Conservation (phyloP, 2,113 vertebrate genomes). For the Coracopsis vasa region DNA sequence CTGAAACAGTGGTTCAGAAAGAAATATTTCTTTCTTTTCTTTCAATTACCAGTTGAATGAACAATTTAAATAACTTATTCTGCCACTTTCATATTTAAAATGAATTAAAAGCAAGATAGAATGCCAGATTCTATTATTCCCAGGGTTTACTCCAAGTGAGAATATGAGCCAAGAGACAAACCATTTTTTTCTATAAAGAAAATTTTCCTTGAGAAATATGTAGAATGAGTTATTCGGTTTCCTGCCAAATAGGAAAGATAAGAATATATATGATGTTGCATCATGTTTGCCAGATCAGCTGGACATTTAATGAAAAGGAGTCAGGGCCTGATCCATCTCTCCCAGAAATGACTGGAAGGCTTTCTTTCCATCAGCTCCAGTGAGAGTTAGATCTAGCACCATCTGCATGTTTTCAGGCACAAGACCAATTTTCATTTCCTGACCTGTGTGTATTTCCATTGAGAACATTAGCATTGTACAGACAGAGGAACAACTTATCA, state of each 20-base stretch:
- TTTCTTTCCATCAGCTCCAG: background rate
- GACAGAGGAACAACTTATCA: background rate
- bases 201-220: conserved; percentile 16
- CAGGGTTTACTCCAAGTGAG: background rate
- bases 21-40: background rate
- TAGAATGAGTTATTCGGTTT: background rate
- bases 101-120: background rate
- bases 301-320: conserved; percentile 26
- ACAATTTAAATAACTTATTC: background rate
- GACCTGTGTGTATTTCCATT: background rate
- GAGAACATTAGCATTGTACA: background rate
- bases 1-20: background rate
- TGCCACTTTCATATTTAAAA: background rate
- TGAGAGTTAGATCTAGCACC: background rate
- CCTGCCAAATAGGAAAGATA: conserved; percentile 40
- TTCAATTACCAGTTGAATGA: background rate
- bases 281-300: conserved; percentile 32
- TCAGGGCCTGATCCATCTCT: background rate
- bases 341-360: background rate
- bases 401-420: conserved; percentile 31
- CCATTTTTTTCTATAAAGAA: background rate
- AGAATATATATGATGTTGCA: background rate
- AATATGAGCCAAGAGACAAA: background rate
- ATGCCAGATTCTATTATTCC: background rate
- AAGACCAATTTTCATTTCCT: conserved; percentile 54